Evolutionary conservation across 35 echinoderm and acorn worm genomes (phyloP), one percentile per base, ranked within the genome.

Genomic region (Hemicentrotus pulcherrimus): DNA sequence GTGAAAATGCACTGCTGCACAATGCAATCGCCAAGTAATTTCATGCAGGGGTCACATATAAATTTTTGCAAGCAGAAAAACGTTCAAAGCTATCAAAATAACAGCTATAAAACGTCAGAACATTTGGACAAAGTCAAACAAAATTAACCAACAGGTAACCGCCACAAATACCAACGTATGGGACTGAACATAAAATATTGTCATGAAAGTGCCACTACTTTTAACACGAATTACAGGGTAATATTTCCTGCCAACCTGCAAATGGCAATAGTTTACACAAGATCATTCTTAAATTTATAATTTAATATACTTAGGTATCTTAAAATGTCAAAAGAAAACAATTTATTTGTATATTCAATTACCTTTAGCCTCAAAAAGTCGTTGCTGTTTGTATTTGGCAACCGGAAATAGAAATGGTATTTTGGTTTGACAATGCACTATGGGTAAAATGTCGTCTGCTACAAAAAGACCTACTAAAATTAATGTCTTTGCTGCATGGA

Each of bases 341-440:
- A 5, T 5, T 5, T n/a, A 78, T 28, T 78, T 78, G 22, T 8
- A 78, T 78, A 78, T 78, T 78, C 6, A n/a, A 28, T 78, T 78
- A 78, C 65, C 65, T n/a, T 2, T 78, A 5, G 19, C 22, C 19
- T 28, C 5, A 10, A 78, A 78, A 78, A 78, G 65, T 22, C 88
- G 88, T 90, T 90, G 32, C 2, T 90, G 32, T 90, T 90, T 90
- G 88, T 90, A 90, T 90, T 90, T 90, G 88, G 88, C 88, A 90
- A 90, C 88, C 88, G 88, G 88, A 90, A 90, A 47, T 47, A 18
- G 88, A 18, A 45, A 45, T 28, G 88, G 88, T 90, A 90, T 90
- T 33, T 47, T 18, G 88, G 12, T 18, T 90, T 45, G 19, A 90
- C 4, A 30, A n/a, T 90, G 88, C 32, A 90, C 46, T 90, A 19